phyloP scores from a whole-genome alignment of 2,888 invertebrate species.

The Hyposoter dolosus region DNA sequence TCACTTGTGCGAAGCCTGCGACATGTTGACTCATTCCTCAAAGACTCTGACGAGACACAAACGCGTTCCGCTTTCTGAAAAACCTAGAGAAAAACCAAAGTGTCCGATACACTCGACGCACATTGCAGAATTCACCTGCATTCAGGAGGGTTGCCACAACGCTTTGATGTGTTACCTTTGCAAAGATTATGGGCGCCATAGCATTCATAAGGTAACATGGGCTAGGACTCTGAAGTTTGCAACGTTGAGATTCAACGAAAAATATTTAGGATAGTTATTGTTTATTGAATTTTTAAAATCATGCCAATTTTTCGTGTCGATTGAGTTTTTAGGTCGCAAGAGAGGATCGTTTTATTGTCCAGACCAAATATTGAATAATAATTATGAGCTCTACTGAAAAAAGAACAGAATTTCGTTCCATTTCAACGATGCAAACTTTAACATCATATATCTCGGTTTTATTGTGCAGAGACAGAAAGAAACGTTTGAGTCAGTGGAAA shows the following conservation, averaged over 20 bases:
- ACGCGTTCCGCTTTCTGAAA: constrained; percentile 86
- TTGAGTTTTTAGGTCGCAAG: too few relatives aligned
- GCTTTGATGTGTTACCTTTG: constrained; percentile 87
- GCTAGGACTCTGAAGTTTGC: too few relatives aligned
- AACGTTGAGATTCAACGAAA: too few relatives aligned
- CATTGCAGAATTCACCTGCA: constrained; percentile 86
- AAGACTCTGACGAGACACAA: constrained; percentile 86
- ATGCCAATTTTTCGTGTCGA: too few relatives aligned
- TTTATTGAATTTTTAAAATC: too few relatives aligned
- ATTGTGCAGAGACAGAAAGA: not conserved
- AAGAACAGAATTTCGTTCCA: too few relatives aligned
- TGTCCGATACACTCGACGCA: constrained; percentile 86
- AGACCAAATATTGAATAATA: too few relatives aligned
- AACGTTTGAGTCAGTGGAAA: not conserved
- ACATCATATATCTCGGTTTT: not conserved
- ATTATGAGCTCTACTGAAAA: too few relatives aligned
- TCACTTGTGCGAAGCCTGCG: constrained; percentile 86
- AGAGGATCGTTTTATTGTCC: too few relatives aligned
- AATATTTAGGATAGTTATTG: too few relatives aligned
- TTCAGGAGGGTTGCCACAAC: constrained; percentile 86
- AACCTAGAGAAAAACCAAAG: constrained; percentile 86
- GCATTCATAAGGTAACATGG: constrained; percentile 85
- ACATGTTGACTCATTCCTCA: constrained; percentile 86
- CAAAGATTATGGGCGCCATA: constrained; percentile 87
- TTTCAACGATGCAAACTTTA: too few relatives aligned